phyloP scores from a whole-genome alignment of 2,888 invertebrate species.

The Nephrocerus scutellatus region DNA sequence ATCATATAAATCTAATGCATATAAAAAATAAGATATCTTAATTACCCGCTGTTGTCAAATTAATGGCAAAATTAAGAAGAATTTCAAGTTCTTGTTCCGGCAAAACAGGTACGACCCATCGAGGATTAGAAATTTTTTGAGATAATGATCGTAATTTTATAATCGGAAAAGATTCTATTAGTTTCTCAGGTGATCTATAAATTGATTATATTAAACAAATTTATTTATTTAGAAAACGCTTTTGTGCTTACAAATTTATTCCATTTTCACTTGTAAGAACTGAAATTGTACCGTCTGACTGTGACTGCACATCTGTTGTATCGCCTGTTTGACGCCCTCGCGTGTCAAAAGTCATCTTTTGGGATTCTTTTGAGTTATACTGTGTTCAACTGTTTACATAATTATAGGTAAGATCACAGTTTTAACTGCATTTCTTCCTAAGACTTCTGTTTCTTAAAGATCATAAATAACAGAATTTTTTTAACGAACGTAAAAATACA shows the following conservation, averaged over 20 bases:
- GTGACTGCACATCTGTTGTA: no score
- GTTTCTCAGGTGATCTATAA: slow-evolving; percentile 42
- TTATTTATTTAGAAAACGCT: no score
- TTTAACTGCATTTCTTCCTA: no score
- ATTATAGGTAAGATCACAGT: no score
- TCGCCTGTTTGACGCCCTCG: slow-evolving; percentile 37
- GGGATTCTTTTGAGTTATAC: not conserved
- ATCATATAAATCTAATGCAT: slow-evolving; percentile 4
- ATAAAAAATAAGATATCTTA: slow-evolving; percentile 3
- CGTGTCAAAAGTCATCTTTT: slow-evolving; percentile 45
- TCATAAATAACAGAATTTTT: no score
- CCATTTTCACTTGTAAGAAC: no score
- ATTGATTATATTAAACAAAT: slow-evolving; percentile 17
- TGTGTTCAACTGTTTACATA: no score
- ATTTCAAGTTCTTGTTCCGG: slow-evolving; percentile 94
- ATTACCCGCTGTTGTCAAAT: slow-evolving; percentile 73
- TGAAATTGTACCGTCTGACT: no score
- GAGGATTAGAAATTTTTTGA: slow-evolving; percentile 90
- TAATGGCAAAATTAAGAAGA: slow-evolving; percentile 80
- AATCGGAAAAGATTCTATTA: slow-evolving; percentile 64
- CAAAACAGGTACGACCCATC: slow-evolving; percentile 96
- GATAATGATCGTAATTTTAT: slow-evolving; percentile 81
- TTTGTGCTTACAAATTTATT: no score
- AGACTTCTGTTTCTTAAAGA: no score
- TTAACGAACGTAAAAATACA: no score